Evolutionary conservation across 2,888 invertebrate genomes (phyloP).

Genomic region (Rhyacophila evoluta): DNA sequence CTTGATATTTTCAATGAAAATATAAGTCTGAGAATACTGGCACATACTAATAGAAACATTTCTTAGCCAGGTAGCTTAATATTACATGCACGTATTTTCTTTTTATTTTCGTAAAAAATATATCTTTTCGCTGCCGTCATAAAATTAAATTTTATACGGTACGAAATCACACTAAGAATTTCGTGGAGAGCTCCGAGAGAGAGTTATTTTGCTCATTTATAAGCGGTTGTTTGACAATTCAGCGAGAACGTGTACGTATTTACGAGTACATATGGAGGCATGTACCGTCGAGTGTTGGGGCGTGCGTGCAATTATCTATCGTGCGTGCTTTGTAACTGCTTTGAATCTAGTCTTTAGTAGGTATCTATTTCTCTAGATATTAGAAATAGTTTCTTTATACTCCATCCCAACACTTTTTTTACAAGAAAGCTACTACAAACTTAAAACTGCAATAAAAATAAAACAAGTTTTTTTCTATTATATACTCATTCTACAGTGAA

Average conservation of each 20-base stretch:
- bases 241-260: constrained; percentile 17
- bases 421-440: no score
- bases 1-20: no score
- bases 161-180: constrained; percentile 22
- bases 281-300: constrained; percentile 9
- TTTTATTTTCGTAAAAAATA: neutral
- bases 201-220: constrained; percentile 19
- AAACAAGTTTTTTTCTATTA: no score
- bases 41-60: no score
- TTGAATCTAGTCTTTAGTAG: neutral
- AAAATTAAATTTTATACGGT: constrained; percentile 12
- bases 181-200: neutral
- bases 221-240: constrained; percentile 24
- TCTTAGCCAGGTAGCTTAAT: neutral
- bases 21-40: no score
- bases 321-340: neutral
- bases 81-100: neutral
- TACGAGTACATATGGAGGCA: constrained; percentile 3
- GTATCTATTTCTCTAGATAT: no score
- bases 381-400: no score
- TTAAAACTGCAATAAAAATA: no score
- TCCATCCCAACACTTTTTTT: no score
- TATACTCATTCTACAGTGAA: no score
- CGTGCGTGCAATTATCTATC: constrained; percentile 3
- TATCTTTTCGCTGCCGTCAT: neutral